Base-by-base conservation (phyloP, 2,797 vertebrate species). In the Serranus cabrilla region DNA sequence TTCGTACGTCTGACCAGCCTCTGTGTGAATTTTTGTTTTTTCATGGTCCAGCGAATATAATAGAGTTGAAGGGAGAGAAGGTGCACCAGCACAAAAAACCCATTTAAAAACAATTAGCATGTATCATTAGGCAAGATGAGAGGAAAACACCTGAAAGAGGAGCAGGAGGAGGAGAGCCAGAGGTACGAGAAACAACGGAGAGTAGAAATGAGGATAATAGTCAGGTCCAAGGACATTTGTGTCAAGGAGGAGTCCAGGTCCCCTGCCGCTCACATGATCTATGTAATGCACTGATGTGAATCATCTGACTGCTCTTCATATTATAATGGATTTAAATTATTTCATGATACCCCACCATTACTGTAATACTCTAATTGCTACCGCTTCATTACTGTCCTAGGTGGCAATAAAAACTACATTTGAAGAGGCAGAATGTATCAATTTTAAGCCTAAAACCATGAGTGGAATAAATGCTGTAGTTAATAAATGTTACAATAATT, bases 31-130 rank as follows among this genome's bases (percentile, higher is more conserved):
- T 79, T 81, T 71, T 27, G 20, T n/a, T 68, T 85, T 62, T 87
- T 74, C 62, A 90, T 50, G 88, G 80, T 87, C 81, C 81, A 77
- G 27, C 9, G 25, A 64, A 72, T 50, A 75, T 89, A 89, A 90
- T 90, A 76, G 88, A 91, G 88, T 59, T 69, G 50, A 85, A 81
- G 63, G 52, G 74, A 78, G 78, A 72, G 71, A 76, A 67, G 63
- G 78, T 55, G 74, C 74, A 62, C 23, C 70, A 1, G 71, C 76
- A 76, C 80, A 82, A 71, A 71, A 78, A 83, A 78, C 34, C 72
- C 82, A 92, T 92, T 91, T 91, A 90, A 88, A 91, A 89, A 87
- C 85, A 90, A 92, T 93, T 91, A 93, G 78, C 80, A 87, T 92
- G 86, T 88, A 81, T 92, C 90, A 93, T 91, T 91, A 93, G 89